Base-by-base conservation (phyloP, 2,797 vertebrate species). In the Ataeniobius toweri region DNA sequence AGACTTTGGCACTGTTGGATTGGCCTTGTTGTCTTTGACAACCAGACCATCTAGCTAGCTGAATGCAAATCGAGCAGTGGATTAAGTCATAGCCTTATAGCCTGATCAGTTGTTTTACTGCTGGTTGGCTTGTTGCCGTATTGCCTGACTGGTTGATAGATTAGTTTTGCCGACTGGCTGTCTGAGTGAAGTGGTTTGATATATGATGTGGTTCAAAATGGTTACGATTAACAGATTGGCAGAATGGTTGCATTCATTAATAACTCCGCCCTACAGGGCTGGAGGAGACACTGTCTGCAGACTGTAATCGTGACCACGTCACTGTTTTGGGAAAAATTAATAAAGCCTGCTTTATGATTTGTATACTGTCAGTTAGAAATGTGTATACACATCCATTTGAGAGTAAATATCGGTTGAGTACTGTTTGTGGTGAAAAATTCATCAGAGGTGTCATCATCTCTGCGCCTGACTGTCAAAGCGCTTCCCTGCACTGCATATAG, bases 201-300 rank as follows among this genome's bases (percentile, higher is more conserved):
- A 91, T 93, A 94, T 83, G 91, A 91, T 91, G 91, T 82, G 92
- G 91, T 91, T 91, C 81, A 80, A 85, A 70, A 81, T 87, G 83
- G 89, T 92, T 91, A 88, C 81, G 87, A 93, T 94, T 93, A 93
- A 92, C 88, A 83, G 86, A 94, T 92, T 94, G 92, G 90, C 91
- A 92, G 87, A 90, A 90, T 83, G 86, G 85, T 91, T 89, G 89
- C 88, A 81, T 83, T 89, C 89, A 90, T 92, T 91, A 92, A 91
- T 94, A 93, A 91, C 88, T 90, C 89, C 86, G 84, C 90, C 87
- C 89, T 85, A 82, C 83, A 85, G 86, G 83, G 83, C 75, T 80
- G 74, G 28, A 86, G 76, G 69, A 61, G 69, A 77, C 84, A 78
- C 73, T 68, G 51, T 75, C 71, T 75, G 73, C 87, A 78, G 20